phyloP scores from a whole-genome alignment of 2,888 invertebrate species.

The Trissolcus japonicus region DNA sequence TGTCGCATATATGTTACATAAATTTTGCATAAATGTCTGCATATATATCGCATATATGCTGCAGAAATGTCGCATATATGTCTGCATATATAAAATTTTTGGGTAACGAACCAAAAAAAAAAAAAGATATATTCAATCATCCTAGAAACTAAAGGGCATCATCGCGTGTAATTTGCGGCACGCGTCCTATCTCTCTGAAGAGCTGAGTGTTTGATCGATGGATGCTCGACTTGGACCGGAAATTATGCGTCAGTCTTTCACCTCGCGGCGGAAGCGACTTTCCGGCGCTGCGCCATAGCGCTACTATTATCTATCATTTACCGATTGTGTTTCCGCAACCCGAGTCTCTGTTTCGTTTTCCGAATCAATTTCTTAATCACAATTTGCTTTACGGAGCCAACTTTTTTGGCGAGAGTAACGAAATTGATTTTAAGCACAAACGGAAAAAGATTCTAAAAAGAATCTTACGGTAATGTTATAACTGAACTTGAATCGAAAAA shows the following conservation, averaged over 20 bases:
- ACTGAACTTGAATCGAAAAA: too few relatives aligned
- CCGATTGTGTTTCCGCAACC: conserved; percentile 60
- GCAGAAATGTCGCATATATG: too few relatives aligned
- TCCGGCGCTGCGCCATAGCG: conserved; percentile 70
- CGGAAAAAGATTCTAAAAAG: too few relatives aligned
- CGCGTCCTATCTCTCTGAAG: conserved; percentile 60
- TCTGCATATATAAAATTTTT: too few relatives aligned
- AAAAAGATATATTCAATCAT: conserved; percentile 9
- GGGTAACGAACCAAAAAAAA: neutral
- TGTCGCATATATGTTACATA: too few relatives aligned
- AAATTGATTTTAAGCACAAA: too few relatives aligned
- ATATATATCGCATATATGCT: too few relatives aligned
- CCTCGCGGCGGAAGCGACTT: conserved; percentile 69
- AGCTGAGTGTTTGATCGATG: conserved; percentile 75
- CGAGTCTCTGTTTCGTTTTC: conserved; percentile 5
- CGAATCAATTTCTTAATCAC: conserved; percentile 13
- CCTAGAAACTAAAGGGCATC: conserved; percentile 26
- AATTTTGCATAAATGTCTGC: too few relatives aligned
- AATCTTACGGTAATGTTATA: too few relatives aligned
- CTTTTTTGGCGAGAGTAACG: too few relatives aligned
- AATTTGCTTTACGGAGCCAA: neutral
- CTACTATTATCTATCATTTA: conserved; percentile 71
- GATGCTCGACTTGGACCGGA: conserved; percentile 72
- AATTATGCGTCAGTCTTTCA: conserved; percentile 76
- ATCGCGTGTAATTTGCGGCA: conserved; percentile 58